phyloP scores from a whole-genome alignment of 2,888 invertebrate genomes.

The Drosophila subquinaria region DNA sequence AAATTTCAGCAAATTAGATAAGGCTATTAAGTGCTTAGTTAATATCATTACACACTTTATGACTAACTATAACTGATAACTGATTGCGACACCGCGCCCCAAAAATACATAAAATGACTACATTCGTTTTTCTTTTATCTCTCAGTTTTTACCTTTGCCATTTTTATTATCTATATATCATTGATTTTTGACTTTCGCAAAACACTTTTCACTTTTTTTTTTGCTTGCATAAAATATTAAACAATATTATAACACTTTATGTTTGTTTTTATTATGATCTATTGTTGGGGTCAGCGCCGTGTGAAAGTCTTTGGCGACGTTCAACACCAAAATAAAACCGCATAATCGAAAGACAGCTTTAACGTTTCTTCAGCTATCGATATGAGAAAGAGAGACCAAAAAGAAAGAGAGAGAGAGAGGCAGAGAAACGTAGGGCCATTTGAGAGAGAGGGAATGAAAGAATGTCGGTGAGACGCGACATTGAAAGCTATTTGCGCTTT shows the following conservation, averaged over 20 bases:
- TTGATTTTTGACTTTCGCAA: slow-evolving; percentile 45
- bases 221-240: not conserved
- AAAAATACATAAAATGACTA: slow-evolving; percentile 33
- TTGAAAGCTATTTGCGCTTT: slow-evolving; percentile 54
- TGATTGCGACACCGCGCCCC: slow-evolving; percentile 18
- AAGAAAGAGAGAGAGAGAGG: slow-evolving; percentile 8
- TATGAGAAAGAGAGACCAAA: slow-evolving; percentile 3
- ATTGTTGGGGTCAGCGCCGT: slow-evolving; percentile 11
- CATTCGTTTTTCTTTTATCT: slow-evolving; percentile 5
- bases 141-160: slow-evolving; percentile 66
- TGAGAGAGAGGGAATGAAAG: slow-evolving; percentile 21
- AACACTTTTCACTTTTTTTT: slow-evolving; percentile 49
- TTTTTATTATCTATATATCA: slow-evolving; percentile 36
- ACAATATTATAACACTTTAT: slow-evolving; percentile 18
- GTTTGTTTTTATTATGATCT: slow-evolving; percentile 20
- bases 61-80: slow-evolving; percentile 39
- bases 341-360: slow-evolving; percentile 23
- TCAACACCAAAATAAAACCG: slow-evolving; percentile 29
- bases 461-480: slow-evolving; percentile 51
- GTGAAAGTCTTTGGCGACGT: slow-evolving; percentile 60
- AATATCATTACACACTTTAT: slow-evolving; percentile 28
- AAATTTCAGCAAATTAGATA: slow-evolving; percentile 7
- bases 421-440: slow-evolving; percentile 10
- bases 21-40: slow-evolving; percentile 12
- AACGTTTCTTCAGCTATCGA: slow-evolving; percentile 5